Evolutionary conservation across 2,113 vertebrate species (phyloP), one percentile per base, ranked within the genome.

Genomic region (Bungarus multicinctus): DNA sequence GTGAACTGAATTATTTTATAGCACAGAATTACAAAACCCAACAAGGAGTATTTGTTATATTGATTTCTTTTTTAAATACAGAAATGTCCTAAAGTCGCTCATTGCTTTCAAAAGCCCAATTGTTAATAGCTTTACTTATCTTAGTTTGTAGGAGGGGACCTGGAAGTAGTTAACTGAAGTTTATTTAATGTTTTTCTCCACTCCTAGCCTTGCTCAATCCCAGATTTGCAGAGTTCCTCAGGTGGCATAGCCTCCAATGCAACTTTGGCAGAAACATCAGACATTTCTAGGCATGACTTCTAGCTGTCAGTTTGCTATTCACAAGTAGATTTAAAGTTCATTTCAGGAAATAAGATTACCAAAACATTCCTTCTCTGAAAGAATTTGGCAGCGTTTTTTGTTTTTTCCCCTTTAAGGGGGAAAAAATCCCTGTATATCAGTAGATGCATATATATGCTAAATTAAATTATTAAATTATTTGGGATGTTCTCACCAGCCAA

Each of bases 301-400:
- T 25, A 81, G 87, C 22, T 92, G 81, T 74, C 88, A 45, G 45
- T 50, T 9, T 92, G 69, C 92, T 16, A 12, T 45, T 85, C 30
- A 85, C 54, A 89, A 93, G 53, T 43, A 58, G 81, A 86, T 85
- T 90, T 34, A 9, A 85, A 69, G 81, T 86, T 64, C 54, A 93
- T 90, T 87, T 93, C 88, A 93, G 89, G 81, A 90, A 89, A 64
- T 43, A 64, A 27, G 23, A 45, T 64, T 86, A n/a, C 39, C 34
- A n/a, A 55, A 74, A 20, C 30, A 34, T 74, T 14, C 45, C n/a
- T 25, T 43, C 45, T 30, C 23, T 50, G 25, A 88, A 92, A 88
- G 9, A 92, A 53, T 53, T 11, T 58, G 39, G 27, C 47, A 88
- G n/a, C 1, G 22, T 60, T 43, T 45, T 74, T 22, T 55, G 30